Conservation (phyloP, 2,797 vertebrate species). For the Lemur catta region DNA sequence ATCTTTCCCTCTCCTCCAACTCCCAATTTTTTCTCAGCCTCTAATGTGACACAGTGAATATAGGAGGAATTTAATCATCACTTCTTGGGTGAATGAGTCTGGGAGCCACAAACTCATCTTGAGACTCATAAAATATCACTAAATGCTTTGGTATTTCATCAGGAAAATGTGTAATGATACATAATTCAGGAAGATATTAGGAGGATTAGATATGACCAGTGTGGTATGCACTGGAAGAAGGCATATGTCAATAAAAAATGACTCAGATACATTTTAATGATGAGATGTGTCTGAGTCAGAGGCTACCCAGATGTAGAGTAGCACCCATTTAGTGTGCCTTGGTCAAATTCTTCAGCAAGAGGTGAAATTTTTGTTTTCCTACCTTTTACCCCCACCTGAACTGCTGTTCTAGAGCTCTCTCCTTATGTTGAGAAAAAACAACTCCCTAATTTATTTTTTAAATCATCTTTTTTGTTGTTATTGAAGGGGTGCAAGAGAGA, state of each 20-base stretch:
- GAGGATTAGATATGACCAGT: constrained; percentile 39
- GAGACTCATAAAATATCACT: background rate
- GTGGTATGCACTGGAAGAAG: background rate
- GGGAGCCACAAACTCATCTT: background rate
- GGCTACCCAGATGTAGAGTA: background rate
- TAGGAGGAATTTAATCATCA: background rate
- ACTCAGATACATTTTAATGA: background rate
- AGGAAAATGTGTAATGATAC: constrained; percentile 42
- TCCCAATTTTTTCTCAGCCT: background rate
- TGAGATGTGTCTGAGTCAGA: constrained; percentile 18
- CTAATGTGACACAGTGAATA: background rate
- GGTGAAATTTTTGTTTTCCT: background rate
- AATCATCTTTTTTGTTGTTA: background rate
- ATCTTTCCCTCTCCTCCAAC: background rate
- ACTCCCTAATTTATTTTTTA: background rate
- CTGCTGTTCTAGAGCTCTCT: background rate
- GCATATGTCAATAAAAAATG: background rate
- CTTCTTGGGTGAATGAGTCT: background rate
- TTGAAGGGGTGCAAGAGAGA: background rate
- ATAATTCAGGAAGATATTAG: constrained; percentile 53
- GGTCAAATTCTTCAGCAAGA: background rate
- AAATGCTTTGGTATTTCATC: constrained; percentile 48
- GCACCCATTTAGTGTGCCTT: background rate
- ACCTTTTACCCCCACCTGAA: background rate
- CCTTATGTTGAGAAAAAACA: background rate